Conservation (phyloP, 2,797 vertebrate genomes). For the Carcharodon carcharias region DNA sequence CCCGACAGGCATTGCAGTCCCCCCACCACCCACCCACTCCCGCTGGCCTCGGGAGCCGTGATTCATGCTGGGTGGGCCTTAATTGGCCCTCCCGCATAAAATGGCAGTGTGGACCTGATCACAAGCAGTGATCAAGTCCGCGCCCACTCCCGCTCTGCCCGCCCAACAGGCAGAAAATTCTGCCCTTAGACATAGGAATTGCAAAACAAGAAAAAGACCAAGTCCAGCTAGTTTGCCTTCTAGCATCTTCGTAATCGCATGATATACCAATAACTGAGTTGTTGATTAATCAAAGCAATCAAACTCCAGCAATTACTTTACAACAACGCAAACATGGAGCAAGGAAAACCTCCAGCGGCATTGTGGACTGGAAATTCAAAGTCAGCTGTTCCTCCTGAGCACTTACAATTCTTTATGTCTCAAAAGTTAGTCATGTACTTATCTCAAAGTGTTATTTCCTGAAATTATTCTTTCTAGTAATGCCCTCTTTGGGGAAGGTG, state of each 20-base stretch:
- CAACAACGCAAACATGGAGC: neutral
- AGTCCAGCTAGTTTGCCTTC: neutral
- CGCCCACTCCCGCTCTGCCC: too few relatives aligned
- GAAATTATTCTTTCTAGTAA: neutral
- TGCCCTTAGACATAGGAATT: too few relatives aligned
- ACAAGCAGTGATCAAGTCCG: too few relatives aligned
- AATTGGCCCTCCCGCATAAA: too few relatives aligned
- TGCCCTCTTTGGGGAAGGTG: neutral
- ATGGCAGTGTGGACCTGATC: too few relatives aligned
- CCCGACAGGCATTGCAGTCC: too few relatives aligned
- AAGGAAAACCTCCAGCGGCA: neutral
- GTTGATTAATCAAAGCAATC: neutral
- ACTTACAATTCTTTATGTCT: neutral
- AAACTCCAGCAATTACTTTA: neutral
- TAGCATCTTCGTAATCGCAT: neutral
- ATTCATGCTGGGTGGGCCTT: too few relatives aligned
- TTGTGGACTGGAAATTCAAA: neutral
- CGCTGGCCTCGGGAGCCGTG: too few relatives aligned
- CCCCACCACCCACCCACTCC: too few relatives aligned
- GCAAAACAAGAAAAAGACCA: too few relatives aligned
- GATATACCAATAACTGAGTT: neutral
- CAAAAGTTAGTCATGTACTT: neutral
- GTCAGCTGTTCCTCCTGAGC: neutral
- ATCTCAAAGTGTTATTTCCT: neutral
- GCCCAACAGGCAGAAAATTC: too few relatives aligned